Evolutionary conservation across 2,113 vertebrate species (phyloP), one percentile per base, ranked within the genome.

Genomic region (Hassar affinis): DNA sequence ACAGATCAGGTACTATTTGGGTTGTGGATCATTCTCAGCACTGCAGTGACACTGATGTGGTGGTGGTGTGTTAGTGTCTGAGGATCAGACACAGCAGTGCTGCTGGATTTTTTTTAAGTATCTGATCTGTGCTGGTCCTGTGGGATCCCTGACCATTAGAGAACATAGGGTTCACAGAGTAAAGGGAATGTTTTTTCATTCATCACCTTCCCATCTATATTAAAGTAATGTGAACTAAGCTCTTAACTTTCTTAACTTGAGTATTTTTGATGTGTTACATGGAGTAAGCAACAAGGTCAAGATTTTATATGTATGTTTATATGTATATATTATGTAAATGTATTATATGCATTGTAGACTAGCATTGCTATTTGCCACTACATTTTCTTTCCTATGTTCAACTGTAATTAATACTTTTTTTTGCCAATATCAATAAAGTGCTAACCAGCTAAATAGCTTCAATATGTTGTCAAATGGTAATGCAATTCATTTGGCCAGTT

Each of bases 371-470:
- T 45, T n/a, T 74, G n/a, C 7, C 1, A 45, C 22, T 69, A 7
- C 56, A 42, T 45, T 59, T 38, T 38, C 30, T 56, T 18, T 45
- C 18, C 38, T 12, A 27, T 20, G n/a, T 33, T 51, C 59, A 51
- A 33, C 15, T 47, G 42, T 79, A 51, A 64, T 20, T 3, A 30
- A 18, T 33, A 27, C 27, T 49, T 74, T 74, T 27, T 45, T 27
- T 45, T 33, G 57, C 49, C 45, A 45, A 57, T 52, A 59, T 33
- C 68, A 25, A n/a, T 78, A 62, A 77, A 61, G 47, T 52, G 27
- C 45, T 74, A 62, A 83, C 49, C 78, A 51, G 22, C 47, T 64
- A 22, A 77, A 83, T 78, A 30, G 35, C 17, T 66, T 75, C 81
- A 75, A 49, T 14, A 75, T 64, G 56, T 38, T 64, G 17, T 79